phyloP scores from a whole-genome alignment of 1,140 invertebrate genomes.

The Drosophila kohkoa region DNA sequence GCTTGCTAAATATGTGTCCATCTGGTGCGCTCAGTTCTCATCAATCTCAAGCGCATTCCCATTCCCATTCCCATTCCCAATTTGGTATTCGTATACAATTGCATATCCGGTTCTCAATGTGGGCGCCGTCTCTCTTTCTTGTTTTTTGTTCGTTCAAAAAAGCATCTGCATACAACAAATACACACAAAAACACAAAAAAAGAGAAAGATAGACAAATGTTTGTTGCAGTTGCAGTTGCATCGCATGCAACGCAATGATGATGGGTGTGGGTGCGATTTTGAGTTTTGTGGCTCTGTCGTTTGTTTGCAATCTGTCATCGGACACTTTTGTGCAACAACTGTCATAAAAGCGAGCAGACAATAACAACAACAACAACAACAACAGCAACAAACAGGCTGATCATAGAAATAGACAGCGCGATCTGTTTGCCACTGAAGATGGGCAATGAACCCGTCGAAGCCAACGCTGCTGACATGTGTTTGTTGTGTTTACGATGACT shows the following conservation, averaged over 20 bases:
- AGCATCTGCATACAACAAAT: conserved; percentile 26
- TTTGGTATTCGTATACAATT: conserved; percentile 69
- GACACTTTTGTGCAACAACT: conserved; percentile 54
- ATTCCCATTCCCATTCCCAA: conserved; percentile 45
- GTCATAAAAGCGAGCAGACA: conserved; percentile 33
- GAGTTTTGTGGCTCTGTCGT: conserved; percentile 39
- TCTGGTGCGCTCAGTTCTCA: conserved; percentile 53
- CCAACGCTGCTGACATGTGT: too few relatives aligned
- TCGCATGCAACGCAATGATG: conserved; percentile 10
- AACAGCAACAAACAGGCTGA: conserved; percentile 1
- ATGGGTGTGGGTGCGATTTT: conserved; percentile 38
- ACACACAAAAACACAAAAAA: neutral
- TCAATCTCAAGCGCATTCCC: conserved; percentile 49
- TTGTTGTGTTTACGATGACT: conserved; percentile 43
- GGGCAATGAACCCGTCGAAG: conserved; percentile 8
- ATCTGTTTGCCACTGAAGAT: conserved; percentile 24
- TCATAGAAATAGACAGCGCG: neutral
- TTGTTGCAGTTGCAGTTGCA: conserved; percentile 33
- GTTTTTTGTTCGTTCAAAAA: neutral
- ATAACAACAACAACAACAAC: neutral
- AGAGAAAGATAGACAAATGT: conserved; percentile 29
- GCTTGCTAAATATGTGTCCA: conserved; percentile 56
- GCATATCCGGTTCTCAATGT: conserved; percentile 79
- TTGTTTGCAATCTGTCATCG: conserved; percentile 74
- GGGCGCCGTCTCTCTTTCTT: conserved; percentile 63